Base-by-base conservation (phyloP, 2,888 invertebrate genomes). In the Euplagia quadripunctaria region DNA sequence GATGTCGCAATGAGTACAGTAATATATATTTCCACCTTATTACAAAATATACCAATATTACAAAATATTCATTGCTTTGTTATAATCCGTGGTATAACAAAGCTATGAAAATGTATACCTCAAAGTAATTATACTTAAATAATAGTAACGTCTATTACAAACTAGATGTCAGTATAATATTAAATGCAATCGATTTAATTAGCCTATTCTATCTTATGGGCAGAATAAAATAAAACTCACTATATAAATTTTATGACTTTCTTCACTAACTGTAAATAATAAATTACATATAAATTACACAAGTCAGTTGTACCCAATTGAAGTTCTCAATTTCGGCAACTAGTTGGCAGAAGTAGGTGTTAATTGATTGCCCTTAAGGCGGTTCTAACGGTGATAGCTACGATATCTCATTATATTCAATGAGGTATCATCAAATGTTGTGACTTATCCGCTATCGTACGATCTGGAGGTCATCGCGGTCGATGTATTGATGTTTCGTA, bases 391-490 rank as follows among this genome's bases (percentile, higher is more conserved):
- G 88, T 85, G 71, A 83, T 81, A 72, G 74, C 70, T 78, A 82
- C 82, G 82, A 87, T 87, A 84, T 84, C 87, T 89, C 88, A 88
- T 87, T 87, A 87, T 85, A 83, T 80, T 87, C 87, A 88, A 91
- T 87, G 82, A 89, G 86, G 80, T 82, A 87, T 89, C 87, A 88
- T 92, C 89, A 88, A 89, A 89, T 88, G 87, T 90, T 91, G 92
- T 93, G 92, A 93, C 91, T 90, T 92, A 93, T 88, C 85, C 75
- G 83, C 81, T 89, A 90, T 90, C 90, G 83, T 80, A 65, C 74
- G 71, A 82, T 83, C 85, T 84, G 74, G 85, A 83, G 92, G 93
- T 93, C 93, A 92, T 88, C 86, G 77, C 80, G 83, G 86, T 85
- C 88, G 81, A 82, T 78, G 85, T 88, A 90, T 91, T 88, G 90